Evolutionary conservation across 2,888 invertebrate genomes (phyloP).

Genomic region (Andrena dorsata): DNA sequence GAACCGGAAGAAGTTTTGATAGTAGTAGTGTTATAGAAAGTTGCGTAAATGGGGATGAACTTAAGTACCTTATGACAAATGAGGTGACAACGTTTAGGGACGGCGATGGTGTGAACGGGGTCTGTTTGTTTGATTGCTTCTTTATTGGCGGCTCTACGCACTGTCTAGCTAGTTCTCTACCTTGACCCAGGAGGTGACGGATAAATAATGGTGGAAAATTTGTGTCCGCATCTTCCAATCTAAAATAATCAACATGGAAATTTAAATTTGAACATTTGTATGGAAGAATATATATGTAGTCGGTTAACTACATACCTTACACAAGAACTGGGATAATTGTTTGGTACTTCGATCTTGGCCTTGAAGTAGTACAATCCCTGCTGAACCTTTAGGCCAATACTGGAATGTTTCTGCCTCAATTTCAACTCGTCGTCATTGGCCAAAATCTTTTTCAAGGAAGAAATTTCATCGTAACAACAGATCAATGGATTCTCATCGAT

Average conservation of each 20-base stretch:
- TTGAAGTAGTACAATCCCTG: slow-evolving; percentile 88
- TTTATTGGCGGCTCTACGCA: slow-evolving; percentile 90
- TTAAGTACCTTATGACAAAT: slow-evolving; percentile 86
- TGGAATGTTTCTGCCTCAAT: slow-evolving; percentile 89
- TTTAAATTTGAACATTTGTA: background rate
- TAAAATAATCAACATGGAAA: slow-evolving; percentile 75
- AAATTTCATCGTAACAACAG: slow-evolving; percentile 91
- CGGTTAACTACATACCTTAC: slow-evolving; percentile 84
- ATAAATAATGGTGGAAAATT: slow-evolving; percentile 89
- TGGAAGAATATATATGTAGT: slow-evolving; percentile 36
- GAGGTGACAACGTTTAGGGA: slow-evolving; percentile 88
- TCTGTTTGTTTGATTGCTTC: slow-evolving; percentile 85
- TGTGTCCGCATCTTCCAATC: slow-evolving; percentile 87
- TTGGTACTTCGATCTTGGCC: slow-evolving; percentile 87
- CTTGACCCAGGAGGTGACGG: slow-evolving; percentile 88
- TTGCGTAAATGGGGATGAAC: background rate
- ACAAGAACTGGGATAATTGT: slow-evolving; percentile 87
- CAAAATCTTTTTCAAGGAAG: slow-evolving; percentile 86
- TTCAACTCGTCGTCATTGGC: slow-evolving; percentile 87
- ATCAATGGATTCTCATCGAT: slow-evolving; percentile 90
- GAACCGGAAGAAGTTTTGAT: background rate
- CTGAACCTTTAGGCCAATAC: slow-evolving; percentile 86
- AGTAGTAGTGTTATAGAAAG: background rate
- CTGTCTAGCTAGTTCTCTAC: slow-evolving; percentile 89
- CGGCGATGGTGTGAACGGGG: slow-evolving; percentile 88